phyloP scores from a whole-genome alignment of 2,113 vertebrate genomes.

The Sciurus niger region DNA sequence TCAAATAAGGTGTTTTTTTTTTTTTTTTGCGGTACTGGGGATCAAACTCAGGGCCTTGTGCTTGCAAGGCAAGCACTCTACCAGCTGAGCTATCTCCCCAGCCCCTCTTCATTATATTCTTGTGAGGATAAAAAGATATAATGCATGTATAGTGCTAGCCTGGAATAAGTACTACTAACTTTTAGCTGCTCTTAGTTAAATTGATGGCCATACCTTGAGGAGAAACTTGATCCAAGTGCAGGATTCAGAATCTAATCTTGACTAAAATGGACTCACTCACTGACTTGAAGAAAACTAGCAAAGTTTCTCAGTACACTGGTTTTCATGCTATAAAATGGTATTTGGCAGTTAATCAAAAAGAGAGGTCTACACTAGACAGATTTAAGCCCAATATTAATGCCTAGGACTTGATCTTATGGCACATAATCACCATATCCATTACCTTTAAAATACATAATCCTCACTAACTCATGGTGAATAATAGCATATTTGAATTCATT shows the following conservation, averaged over 20 bases:
- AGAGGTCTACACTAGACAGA: not conserved
- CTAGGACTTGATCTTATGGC: not conserved
- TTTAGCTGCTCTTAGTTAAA: constrained; percentile 31
- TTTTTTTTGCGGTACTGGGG: too few relatives aligned
- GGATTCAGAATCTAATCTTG: constrained; percentile 6
- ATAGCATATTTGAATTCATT: constrained; percentile 45
- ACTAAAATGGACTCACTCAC: not conserved
- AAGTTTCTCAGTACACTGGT: not conserved
- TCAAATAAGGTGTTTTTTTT: not conserved
- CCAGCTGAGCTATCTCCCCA: too few relatives aligned
- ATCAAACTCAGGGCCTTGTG: too few relatives aligned
- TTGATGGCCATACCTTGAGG: not conserved
- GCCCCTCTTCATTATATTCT: not conserved
- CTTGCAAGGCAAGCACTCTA: too few relatives aligned
- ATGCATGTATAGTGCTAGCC: not conserved
- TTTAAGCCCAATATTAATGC: not conserved
- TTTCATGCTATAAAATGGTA: not conserved
- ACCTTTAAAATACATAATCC: not conserved
- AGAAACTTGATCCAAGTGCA: not conserved
- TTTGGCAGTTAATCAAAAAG: not conserved
- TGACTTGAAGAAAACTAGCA: not conserved
- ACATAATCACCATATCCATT: not conserved
- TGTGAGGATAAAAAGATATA: not conserved
- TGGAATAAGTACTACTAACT: not conserved
- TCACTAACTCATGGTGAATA: not conserved